Base-by-base conservation (phyloP, 1,140 invertebrate genomes). In the Eciton burchellii region DNA sequence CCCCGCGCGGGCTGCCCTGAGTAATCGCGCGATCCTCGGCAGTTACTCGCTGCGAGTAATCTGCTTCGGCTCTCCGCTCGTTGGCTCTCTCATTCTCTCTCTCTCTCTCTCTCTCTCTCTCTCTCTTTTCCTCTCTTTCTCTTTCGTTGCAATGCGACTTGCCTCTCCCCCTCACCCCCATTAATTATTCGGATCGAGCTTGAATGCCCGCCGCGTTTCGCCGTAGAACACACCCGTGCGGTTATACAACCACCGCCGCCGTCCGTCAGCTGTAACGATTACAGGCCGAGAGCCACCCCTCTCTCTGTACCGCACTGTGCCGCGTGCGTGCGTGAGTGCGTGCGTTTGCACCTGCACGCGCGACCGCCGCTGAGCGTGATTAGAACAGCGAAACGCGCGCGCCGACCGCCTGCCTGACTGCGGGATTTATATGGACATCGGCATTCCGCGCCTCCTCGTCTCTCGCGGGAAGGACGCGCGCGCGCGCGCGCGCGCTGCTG, bases 381-480 rank as follows among this genome's bases (percentile, higher is more conserved):
- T 79, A 45, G 49, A 68, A 56, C 56, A 79, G 63, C 14, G n/a
- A 79, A 56, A 43, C 47, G 19, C 62, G 11, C 3, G 5, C 29
- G 41, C 16, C 24, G 1, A 59, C 21, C 26, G 73, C 45, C 43
- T 76, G 59, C 8, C 45, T 11, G 29, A 19, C n/a, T n/a, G 29
- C 57, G 16, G 16, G 74, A 79, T 79, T 79, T 79, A 79, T 79
- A 79, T 54, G 47, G 47, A 24, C 63, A 57, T 57, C 49, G 21
- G 52, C 24, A 79, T 68, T 56, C 49, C 49, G 47, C 12, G 54
- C 73, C 68, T 68, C 74, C 68, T 63, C 57, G 19, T 35, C 43
- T 35, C 43, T 77, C 74, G 21, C 21, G 5, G 49, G 26, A 79
- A 68, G 35, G 35, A 79, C 63, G 74, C 56, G 43, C 8, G 14